Percentiles rank a stretch among this genome's conserved stretches.
Evolutionary conservation across 2,888 invertebrate genomes (phyloP).

Genomic region (Drosophila cognata): DNA sequence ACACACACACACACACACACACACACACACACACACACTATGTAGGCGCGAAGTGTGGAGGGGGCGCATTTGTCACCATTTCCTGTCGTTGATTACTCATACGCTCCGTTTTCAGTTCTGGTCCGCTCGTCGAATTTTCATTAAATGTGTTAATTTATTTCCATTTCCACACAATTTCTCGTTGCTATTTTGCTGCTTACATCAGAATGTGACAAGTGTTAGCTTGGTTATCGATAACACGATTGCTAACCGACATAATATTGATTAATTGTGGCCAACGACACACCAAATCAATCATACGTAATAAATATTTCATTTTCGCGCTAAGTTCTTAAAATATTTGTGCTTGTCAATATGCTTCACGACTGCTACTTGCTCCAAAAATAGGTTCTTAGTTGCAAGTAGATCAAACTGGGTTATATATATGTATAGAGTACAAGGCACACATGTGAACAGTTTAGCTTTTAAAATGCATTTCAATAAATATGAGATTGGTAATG

Average conservation of each 20-base stretch:
- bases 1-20: constrained; percentile 28
- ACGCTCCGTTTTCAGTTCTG: constrained; percentile 72
- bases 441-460: not conserved
- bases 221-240: constrained; percentile 14
- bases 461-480: constrained; percentile 26
- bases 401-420: constrained; percentile 4
- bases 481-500: constrained; percentile 38
- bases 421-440: not conserved
- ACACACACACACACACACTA: constrained; percentile 17
- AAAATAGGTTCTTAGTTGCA: not conserved
- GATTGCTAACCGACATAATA: not conserved
- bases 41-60: constrained; percentile 6
- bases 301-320: not conserved
- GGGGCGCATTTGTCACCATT: constrained; percentile 79
- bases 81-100: constrained; percentile 82
- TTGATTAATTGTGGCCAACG: not conserved
- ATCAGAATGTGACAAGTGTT: constrained; percentile 13
- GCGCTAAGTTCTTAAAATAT: not conserved
- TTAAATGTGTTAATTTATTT: constrained; percentile 78
- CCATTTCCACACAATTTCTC: constrained; percentile 69
- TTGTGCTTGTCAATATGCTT: not conserved
- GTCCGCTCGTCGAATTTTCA: constrained; percentile 69
- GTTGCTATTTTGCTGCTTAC: constrained; percentile 1
- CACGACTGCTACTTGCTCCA: not conserved
- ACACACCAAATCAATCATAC: not conserved